Base-by-base conservation (phyloP, 2,113 vertebrate genomes). In the Peromyscus californicus region DNA sequence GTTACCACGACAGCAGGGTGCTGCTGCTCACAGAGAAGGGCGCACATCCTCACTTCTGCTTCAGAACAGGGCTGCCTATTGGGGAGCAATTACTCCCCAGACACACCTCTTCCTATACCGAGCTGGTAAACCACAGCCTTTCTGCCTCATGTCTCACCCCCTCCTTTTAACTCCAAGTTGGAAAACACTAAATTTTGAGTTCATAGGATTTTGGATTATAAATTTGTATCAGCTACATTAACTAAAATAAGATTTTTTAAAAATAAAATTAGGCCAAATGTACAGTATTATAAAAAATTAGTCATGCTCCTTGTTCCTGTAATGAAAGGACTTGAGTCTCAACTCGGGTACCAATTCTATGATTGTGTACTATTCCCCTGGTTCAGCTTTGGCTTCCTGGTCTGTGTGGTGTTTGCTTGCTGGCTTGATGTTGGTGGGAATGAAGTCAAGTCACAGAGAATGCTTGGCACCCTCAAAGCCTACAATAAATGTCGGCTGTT, bases 401-500 rank as follows among this genome's bases (percentile, higher is more conserved):
- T 78, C 75, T 90, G 74, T 79, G 72, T 74, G 16, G 6, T 13
- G 24, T 92, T 72, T 90, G 36, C 15, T 39, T 72, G n/a, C 16
- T 90, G 13, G 61, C 48, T 84, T 96, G 59, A 45, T 93, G 92
- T 79, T 87, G 26, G 9, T 89, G 65, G 84, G 13, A 12, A 91
- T 65, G 90, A 79, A 88, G 67, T 84, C 36, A 67, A 67, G 72
- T 42, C 12, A 75, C 24, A 3, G 10, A 67, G 48, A 59, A 12
- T 90, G 42, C 61, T 42, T 51, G 42, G 59, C 42, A 48, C 42
- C 42, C 31, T 48, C 42, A 75, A 75, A 42, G 39, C 72, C 72
- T 75, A 75, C 72, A 26, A 22, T 24, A 75, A 75, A 42, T 29
- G 2, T 48, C 29, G 36, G 42, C 42, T 26, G 3, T 76, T 45